Evolutionary conservation across 2,797 vertebrate species (phyloP).

Genomic region (Babyrousa celebensis): DNA sequence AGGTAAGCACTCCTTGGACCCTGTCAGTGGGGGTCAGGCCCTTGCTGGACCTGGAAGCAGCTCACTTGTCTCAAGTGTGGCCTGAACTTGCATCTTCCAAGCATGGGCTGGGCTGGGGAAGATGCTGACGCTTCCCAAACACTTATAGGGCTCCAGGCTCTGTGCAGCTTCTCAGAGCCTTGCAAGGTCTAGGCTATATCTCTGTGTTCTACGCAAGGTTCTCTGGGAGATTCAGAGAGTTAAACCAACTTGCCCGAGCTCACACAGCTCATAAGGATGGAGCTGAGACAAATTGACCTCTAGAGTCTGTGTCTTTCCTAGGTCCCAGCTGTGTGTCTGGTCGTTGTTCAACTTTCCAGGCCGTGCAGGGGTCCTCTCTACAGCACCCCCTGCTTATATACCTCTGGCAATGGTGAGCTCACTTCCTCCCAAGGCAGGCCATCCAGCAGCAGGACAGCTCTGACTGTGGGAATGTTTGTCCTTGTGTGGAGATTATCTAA

Average conservation of each 20-base stretch:
- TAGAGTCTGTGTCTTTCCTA: not conserved
- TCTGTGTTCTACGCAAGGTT: not conserved
- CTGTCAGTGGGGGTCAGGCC: not conserved
- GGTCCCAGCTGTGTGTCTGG: not conserved
- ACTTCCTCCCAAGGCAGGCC: not conserved
- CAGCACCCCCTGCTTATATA: not conserved
- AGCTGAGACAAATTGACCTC: not conserved
- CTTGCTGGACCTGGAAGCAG: not conserved
- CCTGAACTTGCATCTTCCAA: fast-evolving
- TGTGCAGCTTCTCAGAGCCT: not conserved
- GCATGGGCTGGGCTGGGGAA: fast-evolving
- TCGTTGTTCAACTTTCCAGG: not conserved
- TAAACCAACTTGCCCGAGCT: not conserved
- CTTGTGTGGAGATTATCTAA: not conserved
- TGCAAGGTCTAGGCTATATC: not conserved
- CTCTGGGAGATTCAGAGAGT: not conserved
- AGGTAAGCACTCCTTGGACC: not conserved
- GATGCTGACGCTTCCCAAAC: not conserved
- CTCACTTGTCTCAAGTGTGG: fast-evolving
- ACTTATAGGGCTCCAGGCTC: not conserved
- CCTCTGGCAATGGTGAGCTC: not conserved
- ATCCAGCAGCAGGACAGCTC: not conserved
- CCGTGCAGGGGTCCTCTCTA: not conserved
- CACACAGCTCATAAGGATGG: not conserved
- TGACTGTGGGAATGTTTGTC: not conserved